A percentile compares a stretch with the other conserved stretches of the same genome.
These are phyloP conservation scores for Trisateles emortualis DNA, from an alignment of 2,888 invertebrate species.

Conservation along the genomic window DNA sequence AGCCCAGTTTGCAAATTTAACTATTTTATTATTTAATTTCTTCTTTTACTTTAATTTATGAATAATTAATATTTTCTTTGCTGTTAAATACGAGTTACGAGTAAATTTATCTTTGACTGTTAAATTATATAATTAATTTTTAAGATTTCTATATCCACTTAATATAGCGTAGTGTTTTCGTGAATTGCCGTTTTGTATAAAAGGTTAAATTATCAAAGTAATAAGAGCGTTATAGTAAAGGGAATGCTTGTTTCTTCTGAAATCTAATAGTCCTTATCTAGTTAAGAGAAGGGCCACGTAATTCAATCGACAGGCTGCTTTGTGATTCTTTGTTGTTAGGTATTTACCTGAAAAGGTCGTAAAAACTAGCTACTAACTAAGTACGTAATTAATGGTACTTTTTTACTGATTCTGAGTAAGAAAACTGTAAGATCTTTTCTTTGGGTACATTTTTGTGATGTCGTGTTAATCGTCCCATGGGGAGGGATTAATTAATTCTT, in stretches of 20 bases:
- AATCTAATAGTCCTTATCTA: slow-evolving; percentile 14
- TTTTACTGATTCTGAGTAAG: not conserved
- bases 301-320: slow-evolving; percentile 12
- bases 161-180: no score
- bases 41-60: no score
- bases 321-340: slow-evolving; percentile 13
- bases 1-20: no score
- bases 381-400: not conserved
- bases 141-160: no score
- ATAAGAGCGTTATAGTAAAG: slow-evolving; percentile 2
- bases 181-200: no score
- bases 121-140: no score
- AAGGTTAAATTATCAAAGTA: not conserved
- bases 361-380: not conserved
- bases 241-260: slow-evolving; percentile 1
- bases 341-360: slow-evolving; percentile 1
- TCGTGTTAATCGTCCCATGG: not conserved
- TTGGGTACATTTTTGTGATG: not conserved
- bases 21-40: no score
- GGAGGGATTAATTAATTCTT: not conserved
- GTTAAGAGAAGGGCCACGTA: slow-evolving; percentile 13
- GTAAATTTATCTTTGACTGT: no score
- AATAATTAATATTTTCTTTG: no score
- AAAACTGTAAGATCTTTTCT: not conserved
- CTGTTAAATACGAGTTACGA: no score